A percentile compares a stretch with the other conserved stretches of the same genome.
phyloP scores from a whole-genome alignment of 2,113 vertebrate species.

The Herpailurus yagouaroundi region DNA sequence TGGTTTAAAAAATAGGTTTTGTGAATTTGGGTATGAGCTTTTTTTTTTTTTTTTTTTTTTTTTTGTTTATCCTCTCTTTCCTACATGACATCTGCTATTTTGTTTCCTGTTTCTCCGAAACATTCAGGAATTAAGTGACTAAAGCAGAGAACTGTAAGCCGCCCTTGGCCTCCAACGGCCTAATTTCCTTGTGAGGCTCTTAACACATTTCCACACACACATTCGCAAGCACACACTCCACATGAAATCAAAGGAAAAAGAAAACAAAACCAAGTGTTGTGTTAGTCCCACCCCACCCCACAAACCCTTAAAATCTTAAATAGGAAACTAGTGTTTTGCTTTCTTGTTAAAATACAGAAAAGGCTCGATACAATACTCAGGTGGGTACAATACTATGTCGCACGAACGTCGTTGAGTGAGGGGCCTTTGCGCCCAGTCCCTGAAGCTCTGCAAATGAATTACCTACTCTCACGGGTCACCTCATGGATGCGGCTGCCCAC shows the following conservation, averaged over 20 bases:
- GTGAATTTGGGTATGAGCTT: conserved; percentile 99
- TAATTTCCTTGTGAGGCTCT: conserved; percentile 88
- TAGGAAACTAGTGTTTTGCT: conserved; percentile 99
- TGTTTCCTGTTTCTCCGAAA: conserved; percentile 91
- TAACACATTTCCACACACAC: conserved; percentile 71
- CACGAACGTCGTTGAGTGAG: conserved; percentile 93
- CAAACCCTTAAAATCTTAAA: conserved; percentile 91
- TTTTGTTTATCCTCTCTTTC: conserved; percentile 87
- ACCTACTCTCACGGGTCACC: conserved; percentile 30
- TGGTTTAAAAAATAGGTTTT: conserved; percentile 99
- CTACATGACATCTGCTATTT: conserved; percentile 81
- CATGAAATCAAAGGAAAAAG: conserved; percentile 82
- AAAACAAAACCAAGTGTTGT: conserved; percentile 80
- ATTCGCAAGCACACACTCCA: conserved; percentile 47
- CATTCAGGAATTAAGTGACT: conserved; percentile 89
- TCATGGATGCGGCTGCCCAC: not conserved
- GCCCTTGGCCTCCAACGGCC: conserved; percentile 86
- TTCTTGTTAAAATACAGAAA: conserved; percentile 99
- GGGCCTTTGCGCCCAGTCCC: conserved; percentile 92
- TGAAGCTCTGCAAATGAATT: conserved; percentile 91
- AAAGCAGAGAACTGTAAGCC: conserved; percentile 90
- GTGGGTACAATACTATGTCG: conserved; percentile 92
- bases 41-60: conserved; percentile 86
- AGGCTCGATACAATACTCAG: conserved; percentile 96
- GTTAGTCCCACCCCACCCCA: conserved; percentile 82